These are phyloP conservation scores for Grus americana DNA, from an alignment of 2,113 vertebrate species.

Conservation along the genomic window DNA sequence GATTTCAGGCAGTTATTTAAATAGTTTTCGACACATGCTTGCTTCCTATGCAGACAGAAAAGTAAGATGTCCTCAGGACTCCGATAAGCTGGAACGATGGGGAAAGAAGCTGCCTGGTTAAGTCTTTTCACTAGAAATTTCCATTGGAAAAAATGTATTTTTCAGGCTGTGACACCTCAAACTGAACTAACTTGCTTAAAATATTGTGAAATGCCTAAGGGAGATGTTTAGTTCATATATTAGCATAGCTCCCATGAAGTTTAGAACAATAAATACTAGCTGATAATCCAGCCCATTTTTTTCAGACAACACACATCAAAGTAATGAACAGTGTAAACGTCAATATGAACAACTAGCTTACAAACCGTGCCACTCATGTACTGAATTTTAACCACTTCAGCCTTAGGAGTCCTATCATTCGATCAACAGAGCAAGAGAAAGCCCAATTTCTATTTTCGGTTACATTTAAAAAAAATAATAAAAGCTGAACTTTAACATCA, in stretches of 20 bases:
- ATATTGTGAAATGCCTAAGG: neutral
- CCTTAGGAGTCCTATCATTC: neutral
- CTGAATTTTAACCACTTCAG: neutral
- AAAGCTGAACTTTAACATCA: neutral
- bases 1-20: slow-evolving; percentile 12
- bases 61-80: slow-evolving; percentile 25
- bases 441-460: neutral
- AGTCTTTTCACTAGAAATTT: neutral
- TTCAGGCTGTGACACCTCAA: neutral
- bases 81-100: neutral
- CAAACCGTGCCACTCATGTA: neutral
- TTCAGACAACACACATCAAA: neutral
- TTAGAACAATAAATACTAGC: neutral
- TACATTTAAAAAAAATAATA: neutral
- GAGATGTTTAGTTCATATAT: neutral
- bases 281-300: neutral
- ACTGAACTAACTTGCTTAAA: neutral
- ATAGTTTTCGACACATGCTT: slow-evolving; percentile 6
- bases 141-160: neutral
- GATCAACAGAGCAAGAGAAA: neutral
- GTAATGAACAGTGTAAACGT: neutral
- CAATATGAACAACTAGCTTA: neutral
- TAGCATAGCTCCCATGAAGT: neutral
- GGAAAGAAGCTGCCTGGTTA: neutral
- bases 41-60: neutral